Base-by-base conservation (phyloP, 2,113 vertebrate genomes). In the Girardinichthys multiradiatus region DNA sequence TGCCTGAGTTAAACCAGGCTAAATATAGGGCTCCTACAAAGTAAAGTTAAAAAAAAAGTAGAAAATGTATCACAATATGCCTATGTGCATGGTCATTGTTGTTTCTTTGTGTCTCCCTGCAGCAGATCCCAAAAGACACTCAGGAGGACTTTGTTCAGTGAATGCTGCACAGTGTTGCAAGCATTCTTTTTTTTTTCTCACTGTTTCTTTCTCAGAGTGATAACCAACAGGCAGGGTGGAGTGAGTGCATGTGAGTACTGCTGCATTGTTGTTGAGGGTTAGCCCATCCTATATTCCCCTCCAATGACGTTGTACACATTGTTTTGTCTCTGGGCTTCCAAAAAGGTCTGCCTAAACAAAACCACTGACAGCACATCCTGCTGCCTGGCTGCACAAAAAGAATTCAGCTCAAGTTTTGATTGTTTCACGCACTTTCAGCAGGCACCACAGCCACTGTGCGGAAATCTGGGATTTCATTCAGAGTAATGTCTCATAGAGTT, bases 21-120 rank as follows among this genome's bases (percentile, higher is more conserved):
- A 98, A 97, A 97, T 96, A 96, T 98, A 98, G 95, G 54, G 54
- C 70, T 73, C 64, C 87, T 86, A 91, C 92, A 93, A 90, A 92
- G 94, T 88, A 80, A 92, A 77, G 87, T 92, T 90, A 91, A 95
- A 93, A 91, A 92, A 95, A 93, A 91, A 91, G 14, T 95, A 97
- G 97, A 96, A 98, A 97, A 95, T 89, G 88, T 80, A 93, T 94
- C 92, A 94, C 94, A 95, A 95, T 86, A 81, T 76, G 67, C 60
- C 51, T 66, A 59, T 71, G 78, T 28, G 51, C 84, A 77, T 58
- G 11, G 76, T 76, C 9, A 5, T 63, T 68, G 81, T 78, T 91
- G 73, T 82, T 79, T 80, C 64, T 79, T 68, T 2, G 37, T 19
- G 30, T 79, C 70, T 78, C 83, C 85, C 83, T 80, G 74, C 68